These are phyloP conservation scores for Drosophila repletoides DNA, from an alignment of 1,140 invertebrate species.

Conservation along the genomic window DNA sequence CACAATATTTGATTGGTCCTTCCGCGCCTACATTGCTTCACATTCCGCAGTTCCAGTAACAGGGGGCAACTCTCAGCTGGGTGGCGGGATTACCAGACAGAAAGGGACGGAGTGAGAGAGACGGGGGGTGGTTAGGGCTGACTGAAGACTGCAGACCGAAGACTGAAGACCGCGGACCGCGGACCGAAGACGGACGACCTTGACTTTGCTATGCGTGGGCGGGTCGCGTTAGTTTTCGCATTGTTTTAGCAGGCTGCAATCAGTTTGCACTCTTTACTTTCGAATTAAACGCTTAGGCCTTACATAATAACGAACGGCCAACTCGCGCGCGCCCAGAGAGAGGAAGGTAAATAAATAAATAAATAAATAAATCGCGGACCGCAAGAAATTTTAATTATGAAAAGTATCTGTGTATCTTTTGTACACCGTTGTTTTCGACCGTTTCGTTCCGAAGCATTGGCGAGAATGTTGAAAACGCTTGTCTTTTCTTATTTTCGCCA, in stretches of 20 bases:
- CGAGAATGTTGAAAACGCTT: conserved; percentile 69
- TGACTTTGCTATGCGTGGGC: conserved; percentile 64
- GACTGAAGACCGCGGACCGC: no score
- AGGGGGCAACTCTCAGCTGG: neutral
- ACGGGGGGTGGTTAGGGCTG: no score
- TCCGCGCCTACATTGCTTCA: conserved; percentile 57
- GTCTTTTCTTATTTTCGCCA: conserved; percentile 53
- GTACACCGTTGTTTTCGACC: conserved; percentile 49
- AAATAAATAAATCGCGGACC: conserved; percentile 65
- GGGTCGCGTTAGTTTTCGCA: conserved; percentile 30
- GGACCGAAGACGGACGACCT: conserved; percentile 53
- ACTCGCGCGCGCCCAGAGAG: conserved; percentile 28
- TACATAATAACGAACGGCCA: conserved; percentile 66
- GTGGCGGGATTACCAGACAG: neutral
- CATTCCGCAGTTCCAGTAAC: conserved; percentile 48
- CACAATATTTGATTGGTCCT: conserved; percentile 2
- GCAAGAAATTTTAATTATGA: conserved; percentile 70
- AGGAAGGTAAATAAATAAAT: conserved; percentile 62
- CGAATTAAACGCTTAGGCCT: conserved; percentile 47
- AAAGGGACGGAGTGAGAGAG: neutral
- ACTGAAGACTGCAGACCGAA: no score
- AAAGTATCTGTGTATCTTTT: conserved; percentile 58
- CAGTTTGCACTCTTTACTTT: conserved; percentile 29
- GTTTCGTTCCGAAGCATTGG: conserved; percentile 57
- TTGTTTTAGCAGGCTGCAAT: conserved; percentile 41